Percentiles rank a stretch among this genome's conserved stretches.
phyloP scores from a whole-genome alignment of 2,797 vertebrate genomes.

The Periophthalmus magnuspinnatus region DNA sequence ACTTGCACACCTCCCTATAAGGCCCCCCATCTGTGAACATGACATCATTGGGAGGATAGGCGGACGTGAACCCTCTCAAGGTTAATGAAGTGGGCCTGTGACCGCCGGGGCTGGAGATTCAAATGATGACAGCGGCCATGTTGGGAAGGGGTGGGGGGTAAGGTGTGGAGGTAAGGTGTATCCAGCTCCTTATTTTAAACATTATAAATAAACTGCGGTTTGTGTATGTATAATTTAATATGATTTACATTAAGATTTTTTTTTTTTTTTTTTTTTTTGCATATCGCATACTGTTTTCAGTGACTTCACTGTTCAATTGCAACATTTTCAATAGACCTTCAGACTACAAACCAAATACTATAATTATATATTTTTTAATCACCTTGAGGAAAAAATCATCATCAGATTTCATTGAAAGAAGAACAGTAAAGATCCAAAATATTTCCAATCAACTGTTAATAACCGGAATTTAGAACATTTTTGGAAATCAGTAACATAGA shows the following conservation, averaged over 20 bases:
- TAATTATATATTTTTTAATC: too few species aligned
- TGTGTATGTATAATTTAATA: neutral
- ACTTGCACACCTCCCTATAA: conserved; percentile 7
- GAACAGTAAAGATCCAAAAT: too few species aligned
- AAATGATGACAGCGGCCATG: conserved; percentile 17
- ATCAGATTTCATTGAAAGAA: too few species aligned
- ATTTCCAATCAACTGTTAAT: too few species aligned
- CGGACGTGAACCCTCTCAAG: conserved; percentile 57
- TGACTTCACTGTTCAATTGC: too few species aligned
- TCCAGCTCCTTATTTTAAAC: neutral
- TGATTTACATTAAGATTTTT: too few species aligned
- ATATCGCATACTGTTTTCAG: too few species aligned
- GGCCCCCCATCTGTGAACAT: conserved; percentile 36
- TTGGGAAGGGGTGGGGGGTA: conserved; percentile 3
- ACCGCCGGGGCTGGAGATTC: conserved; percentile 24
- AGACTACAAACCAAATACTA: too few species aligned
- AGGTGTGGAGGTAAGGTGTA: neutral
- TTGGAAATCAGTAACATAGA: neutral
- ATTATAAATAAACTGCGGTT: neutral
- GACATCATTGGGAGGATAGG: conserved; percentile 53
- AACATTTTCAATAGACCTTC: too few species aligned
- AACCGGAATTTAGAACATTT: neutral
- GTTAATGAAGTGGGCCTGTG: conserved; percentile 58
- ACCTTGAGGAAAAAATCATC: too few species aligned
- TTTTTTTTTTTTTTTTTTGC: too few species aligned